Conservation (phyloP, 2,888 invertebrate genomes). For the Oligia strigilis region DNA sequence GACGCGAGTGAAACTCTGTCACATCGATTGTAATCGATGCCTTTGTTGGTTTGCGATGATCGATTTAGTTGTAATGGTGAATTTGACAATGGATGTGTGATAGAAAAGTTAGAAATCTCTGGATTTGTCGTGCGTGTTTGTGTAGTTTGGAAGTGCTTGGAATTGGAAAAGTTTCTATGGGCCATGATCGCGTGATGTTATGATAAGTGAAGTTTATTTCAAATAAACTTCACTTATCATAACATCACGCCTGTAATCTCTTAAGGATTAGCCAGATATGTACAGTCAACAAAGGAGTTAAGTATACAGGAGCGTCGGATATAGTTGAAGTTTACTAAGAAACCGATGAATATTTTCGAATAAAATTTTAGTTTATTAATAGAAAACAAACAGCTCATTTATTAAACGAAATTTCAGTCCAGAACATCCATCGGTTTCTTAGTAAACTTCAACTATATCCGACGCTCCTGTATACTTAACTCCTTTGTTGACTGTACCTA, state of each 20-base stretch:
- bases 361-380: too few species aligned
- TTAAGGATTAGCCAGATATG: not conserved
- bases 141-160: conserved; percentile 27
- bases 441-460: too few species aligned
- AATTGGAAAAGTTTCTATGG: not conserved
- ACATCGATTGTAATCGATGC: conserved; percentile 63
- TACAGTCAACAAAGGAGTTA: too few species aligned
- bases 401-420: too few species aligned
- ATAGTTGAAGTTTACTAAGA: too few species aligned
- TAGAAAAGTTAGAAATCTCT: conserved; percentile 34
- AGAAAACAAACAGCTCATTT: too few species aligned
- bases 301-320: too few species aligned
- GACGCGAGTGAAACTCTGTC: conserved; percentile 68
- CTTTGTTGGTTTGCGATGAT: conserved; percentile 66
- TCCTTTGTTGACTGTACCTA: not conserved
- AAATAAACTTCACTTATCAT: not conserved
- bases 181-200: not conserved
- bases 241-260: not conserved
- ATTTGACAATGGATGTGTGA: conserved; percentile 48
- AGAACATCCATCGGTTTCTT: too few species aligned
- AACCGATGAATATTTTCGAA: too few species aligned
- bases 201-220: too few species aligned
- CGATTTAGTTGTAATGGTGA: conserved; percentile 61
- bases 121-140: conserved; percentile 29
- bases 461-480: too few species aligned